A percentile compares a stretch with the other conserved stretches of the same genome.
phyloP scores from a whole-genome alignment of 2,888 invertebrate species.

The Athrips mouffetella region DNA sequence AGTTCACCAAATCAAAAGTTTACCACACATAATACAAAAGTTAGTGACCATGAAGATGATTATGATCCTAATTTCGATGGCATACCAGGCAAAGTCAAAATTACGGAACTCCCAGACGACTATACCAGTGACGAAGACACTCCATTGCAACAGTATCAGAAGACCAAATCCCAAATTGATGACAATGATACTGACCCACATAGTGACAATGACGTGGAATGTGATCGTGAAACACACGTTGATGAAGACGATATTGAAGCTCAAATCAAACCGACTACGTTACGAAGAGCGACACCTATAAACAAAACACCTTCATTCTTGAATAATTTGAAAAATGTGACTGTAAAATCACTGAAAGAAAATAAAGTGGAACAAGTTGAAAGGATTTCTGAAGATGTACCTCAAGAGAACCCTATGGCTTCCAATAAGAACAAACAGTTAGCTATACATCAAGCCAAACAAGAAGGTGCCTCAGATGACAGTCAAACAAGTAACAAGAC shows the following conservation, averaged over 20 bases:
- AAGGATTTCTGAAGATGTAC: slow-evolving; percentile 22
- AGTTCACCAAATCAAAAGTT: slow-evolving; percentile 24
- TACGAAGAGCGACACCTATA: slow-evolving; percentile 30
- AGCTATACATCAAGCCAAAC: slow-evolving; percentile 39
- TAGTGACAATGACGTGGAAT: slow-evolving; percentile 25
- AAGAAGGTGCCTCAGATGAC: slow-evolving; percentile 26
- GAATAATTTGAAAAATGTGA: slow-evolving; percentile 46
- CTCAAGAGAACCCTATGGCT: slow-evolving; percentile 13
- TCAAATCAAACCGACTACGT: slow-evolving; percentile 34
- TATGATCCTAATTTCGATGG: slow-evolving; percentile 28
- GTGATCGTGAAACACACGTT: slow-evolving; percentile 23
- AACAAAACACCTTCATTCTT: slow-evolving; percentile 33
- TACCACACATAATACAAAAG: slow-evolving; percentile 13
- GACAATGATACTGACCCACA: neutral
- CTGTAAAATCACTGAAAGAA: slow-evolving; percentile 37
- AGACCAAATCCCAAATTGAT: neutral
- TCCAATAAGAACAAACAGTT: slow-evolving; percentile 36
- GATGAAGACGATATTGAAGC: slow-evolving; percentile 39
- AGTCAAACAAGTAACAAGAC: slow-evolving; percentile 26
- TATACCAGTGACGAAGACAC: slow-evolving; percentile 36
- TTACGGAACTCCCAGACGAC: slow-evolving; percentile 28
- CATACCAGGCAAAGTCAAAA: slow-evolving; percentile 27
- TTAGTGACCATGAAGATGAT: slow-evolving; percentile 16
- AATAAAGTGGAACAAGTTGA: slow-evolving; percentile 19
- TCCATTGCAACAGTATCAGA: slow-evolving; percentile 5